Base-by-base conservation (phyloP, 23 tunicate species). In the Trididemnum miniatum region DNA sequence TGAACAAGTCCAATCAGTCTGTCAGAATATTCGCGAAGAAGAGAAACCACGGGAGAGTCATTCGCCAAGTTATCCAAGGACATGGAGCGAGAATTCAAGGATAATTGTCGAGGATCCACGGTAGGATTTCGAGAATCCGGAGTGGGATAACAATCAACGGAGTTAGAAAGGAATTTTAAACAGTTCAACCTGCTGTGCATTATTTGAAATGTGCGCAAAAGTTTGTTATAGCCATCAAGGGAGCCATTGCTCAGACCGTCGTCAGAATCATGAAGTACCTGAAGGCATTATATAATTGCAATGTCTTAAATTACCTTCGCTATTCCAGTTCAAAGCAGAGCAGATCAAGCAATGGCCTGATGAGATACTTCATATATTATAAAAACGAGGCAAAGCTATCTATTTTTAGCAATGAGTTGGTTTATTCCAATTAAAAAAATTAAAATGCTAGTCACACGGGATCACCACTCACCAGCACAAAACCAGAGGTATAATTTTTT, bases 1-100 rank as follows among this genome's bases (percentile, higher is more conserved):
- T 86, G 80, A 20, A 86, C 84, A 34, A 86, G 29, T 1, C 71
- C 90, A 35, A 86, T 80, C 29, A 86, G 37, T 23, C 54, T 52
- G 51, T 86, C 84, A 38, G 90, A 86, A 51, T 86, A 86, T 86
- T 86, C 90, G 28, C 90, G 90, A 1, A 86, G 51, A 36, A 86
- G 72, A 35, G 66, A 54, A 52, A 67, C 51, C 0, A 86, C 90
- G 26, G 90, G 84, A 36, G 84, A 79, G 23, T 79, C 83, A 36
- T 54, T 72, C 1, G 32, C 50, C 0, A 86, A 18, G 34, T 69
- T 86, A 9, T 86, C 84, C 37, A 86, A 28, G 2, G 82, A 77
- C 18, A 77, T 51, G 39, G 82, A 52, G 4, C 82, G 66, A 3
- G 79, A 37, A 34, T 35, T 28, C 3, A 73, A 1, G 38, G 75